These are phyloP conservation scores for Ditula angustiorana DNA, from an alignment of 2,888 invertebrate species.

Conservation along the genomic window DNA sequence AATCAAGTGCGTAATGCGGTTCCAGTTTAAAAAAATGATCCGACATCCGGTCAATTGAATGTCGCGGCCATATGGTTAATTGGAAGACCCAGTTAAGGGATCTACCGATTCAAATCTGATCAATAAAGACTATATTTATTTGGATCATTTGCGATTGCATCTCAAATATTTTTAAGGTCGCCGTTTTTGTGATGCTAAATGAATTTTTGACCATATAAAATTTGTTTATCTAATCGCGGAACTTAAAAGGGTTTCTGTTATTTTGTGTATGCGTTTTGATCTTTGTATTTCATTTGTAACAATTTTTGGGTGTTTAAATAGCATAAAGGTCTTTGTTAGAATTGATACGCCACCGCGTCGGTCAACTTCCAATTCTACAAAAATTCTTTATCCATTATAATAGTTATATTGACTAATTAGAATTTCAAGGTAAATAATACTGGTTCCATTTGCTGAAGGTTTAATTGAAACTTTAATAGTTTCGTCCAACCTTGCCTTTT, in stretches of 20 bases:
- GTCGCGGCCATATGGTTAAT: constrained; percentile 53
- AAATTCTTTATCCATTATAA: neutral
- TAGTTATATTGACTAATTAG: no score
- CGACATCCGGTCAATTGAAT: constrained; percentile 64
- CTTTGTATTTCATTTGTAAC: constrained; percentile 5
- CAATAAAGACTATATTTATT: constrained; percentile 32
- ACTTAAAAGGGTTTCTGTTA: constrained; percentile 18
- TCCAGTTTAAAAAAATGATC: constrained; percentile 70
- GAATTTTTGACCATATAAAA: constrained; percentile 32
- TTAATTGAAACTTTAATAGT: neutral
- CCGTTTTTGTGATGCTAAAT: constrained; percentile 28
- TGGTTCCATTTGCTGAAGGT: neutral
- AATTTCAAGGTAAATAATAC: neutral
- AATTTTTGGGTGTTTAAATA: constrained; percentile 9
- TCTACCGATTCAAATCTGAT: constrained; percentile 10
- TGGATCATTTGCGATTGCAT: constrained; percentile 37
- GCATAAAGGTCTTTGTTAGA: no score
- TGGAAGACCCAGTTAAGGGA: constrained; percentile 41
- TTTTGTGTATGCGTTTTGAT: neutral
- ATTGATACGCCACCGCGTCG: no score
- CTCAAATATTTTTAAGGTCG: constrained; percentile 20
- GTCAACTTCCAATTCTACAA: neutral
- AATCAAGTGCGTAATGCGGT: constrained; percentile 74
- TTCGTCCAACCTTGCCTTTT: neutral
- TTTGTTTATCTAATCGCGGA: constrained; percentile 34